Base-by-base conservation (phyloP, 2,113 vertebrate genomes). In the Acanthochromis polyacanthus region DNA sequence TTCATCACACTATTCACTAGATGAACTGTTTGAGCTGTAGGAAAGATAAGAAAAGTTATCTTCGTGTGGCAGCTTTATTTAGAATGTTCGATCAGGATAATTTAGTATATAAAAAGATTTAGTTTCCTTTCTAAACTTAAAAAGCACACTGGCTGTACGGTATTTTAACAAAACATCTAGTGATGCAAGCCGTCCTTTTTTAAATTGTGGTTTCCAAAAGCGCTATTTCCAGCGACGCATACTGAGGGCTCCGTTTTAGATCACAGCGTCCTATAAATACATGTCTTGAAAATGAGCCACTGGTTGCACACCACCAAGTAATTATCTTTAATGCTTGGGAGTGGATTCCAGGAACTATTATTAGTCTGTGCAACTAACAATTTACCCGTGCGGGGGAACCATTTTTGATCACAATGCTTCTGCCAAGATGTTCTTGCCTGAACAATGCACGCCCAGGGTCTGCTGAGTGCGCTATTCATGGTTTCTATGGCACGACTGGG, bases 231-330 rank as follows among this genome's bases (percentile, higher is more conserved):
- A 59, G 71, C 28, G 57, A 30, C 30, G 30, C 5, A 5, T 30
- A 15, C 8, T 5, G 11, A 1, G 1, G 43, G 46, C 22, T 56
- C 58, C 4, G 2, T 81, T 78, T 81, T 67, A 72, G 50, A 71
- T 63, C 74, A 48, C 68, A 14, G 10, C n/a, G 48, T 4, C 45
- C 81, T 80, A 51, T 74, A 88, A 91, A 78, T 78, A 87, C 64
- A 51, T 11, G 45, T 51, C 20, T 80, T 80, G 16, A 72, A 70
- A 65, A 68, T 45, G 7, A 80, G 65, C 19, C 60, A 58, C 25
- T 70, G 46, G 69, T 68, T 63, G 55, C 20, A 50, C 67, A 85
- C 32, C 32, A 55, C 45, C 25, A 30, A 51, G 38, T 86, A 28
- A 82, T 85, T 83, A 78, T 51, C 43, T 20, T 65, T 59, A 81